Conservation (phyloP, 2,113 vertebrate genomes). For the Aptenodytes patagonicus region DNA sequence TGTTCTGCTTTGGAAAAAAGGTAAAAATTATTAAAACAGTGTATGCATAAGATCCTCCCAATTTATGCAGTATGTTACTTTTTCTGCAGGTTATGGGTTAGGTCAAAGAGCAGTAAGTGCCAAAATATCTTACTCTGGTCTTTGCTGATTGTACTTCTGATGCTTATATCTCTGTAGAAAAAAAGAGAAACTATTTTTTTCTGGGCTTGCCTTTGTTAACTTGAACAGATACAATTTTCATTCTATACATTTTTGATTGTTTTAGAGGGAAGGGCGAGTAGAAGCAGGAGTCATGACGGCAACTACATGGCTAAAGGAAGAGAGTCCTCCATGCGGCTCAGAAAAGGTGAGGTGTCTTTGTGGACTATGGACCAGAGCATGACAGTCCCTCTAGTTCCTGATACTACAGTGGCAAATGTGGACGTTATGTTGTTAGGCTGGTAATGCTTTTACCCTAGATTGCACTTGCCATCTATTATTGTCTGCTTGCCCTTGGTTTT, state of each 20-base stretch:
- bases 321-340: not conserved
- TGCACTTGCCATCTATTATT: not conserved
- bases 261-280: constrained; percentile 89
- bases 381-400: not conserved
- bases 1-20: not conserved
- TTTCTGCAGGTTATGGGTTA: not conserved
- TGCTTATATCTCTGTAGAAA: not conserved
- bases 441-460: not conserved
- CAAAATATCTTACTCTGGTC: not conserved
- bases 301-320: constrained; percentile 76
- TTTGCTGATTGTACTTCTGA: not conserved
- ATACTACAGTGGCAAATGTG: not conserved
- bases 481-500: not conserved
- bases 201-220: not conserved
- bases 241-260: not conserved
- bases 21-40: not conserved
- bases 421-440: not conserved
- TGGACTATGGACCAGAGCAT: not conserved
- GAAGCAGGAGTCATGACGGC: constrained; percentile 88
- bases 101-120: not conserved
- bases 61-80: not conserved
- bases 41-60: not conserved
- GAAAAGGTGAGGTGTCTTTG: constrained; percentile 75
- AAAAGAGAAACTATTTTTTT: not conserved
- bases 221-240: not conserved